Percentiles rank a stretch among this genome's conserved stretches.
Evolutionary conservation across 2,113 vertebrate species (phyloP).

Genomic region (Empidonax traillii): DNA sequence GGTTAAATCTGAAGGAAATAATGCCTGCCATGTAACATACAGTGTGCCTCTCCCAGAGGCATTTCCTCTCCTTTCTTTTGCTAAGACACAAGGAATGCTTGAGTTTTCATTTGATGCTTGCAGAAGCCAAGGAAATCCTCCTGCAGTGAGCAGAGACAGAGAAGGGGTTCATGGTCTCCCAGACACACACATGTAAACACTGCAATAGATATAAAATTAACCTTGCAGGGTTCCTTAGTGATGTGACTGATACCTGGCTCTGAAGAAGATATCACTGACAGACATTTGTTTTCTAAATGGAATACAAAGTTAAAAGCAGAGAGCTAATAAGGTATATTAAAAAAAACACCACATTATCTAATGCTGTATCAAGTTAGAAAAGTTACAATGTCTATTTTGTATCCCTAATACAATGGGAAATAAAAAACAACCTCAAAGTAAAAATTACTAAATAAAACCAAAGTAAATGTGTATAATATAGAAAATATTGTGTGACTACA

Average conservation of each 20-base stretch:
- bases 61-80: background rate
- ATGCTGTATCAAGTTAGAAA: background rate
- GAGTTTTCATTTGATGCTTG: background rate
- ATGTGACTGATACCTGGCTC: background rate
- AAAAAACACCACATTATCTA: background rate
- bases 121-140: conserved; percentile 15
- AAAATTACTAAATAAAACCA: conserved; percentile 22
- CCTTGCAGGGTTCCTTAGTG: background rate
- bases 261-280: background rate
- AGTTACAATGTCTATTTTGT: background rate
- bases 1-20: background rate
- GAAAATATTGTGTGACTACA: conserved; percentile 39
- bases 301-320: background rate
- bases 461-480: background rate
- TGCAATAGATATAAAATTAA: background rate
- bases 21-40: background rate
- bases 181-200: background rate
- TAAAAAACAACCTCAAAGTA: conserved; percentile 2
- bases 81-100: background rate
- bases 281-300: background rate
- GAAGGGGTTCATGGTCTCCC: background rate
- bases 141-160: background rate
- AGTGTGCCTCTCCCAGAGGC: background rate
- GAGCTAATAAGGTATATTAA: background rate
- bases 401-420: background rate